Conservation (phyloP, 2,888 invertebrate species). For the Acheta domesticus region DNA sequence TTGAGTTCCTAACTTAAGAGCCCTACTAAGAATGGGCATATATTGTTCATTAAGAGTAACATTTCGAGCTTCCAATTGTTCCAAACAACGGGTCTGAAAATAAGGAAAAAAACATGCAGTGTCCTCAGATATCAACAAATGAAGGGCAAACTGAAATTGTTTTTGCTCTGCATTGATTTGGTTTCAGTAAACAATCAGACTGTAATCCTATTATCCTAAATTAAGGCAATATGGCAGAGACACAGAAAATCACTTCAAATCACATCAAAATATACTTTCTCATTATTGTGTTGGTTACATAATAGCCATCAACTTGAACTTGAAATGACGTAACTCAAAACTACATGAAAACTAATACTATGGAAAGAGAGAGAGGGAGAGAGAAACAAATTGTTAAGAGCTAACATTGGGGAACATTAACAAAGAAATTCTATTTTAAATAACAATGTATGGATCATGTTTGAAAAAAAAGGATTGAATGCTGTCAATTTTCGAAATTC, state of each 20-base stretch:
- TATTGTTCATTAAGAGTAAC: slow-evolving; percentile 63
- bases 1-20: slow-evolving; percentile 66
- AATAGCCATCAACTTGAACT: too few relatives aligned
- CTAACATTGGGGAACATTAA: too few relatives aligned
- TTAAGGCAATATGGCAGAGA: neutral
- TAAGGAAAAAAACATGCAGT: slow-evolving; percentile 28
- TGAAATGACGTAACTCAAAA: neutral
- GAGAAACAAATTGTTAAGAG: too few relatives aligned
- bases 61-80: slow-evolving; percentile 63
- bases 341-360: too few relatives aligned
- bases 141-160: too few relatives aligned
- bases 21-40: slow-evolving; percentile 68
- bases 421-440: too few relatives aligned
- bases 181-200: slow-evolving; percentile 23
- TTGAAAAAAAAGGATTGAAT: too few relatives aligned
- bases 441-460: too few relatives aligned
- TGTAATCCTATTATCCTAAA: slow-evolving; percentile 23
- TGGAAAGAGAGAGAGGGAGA: neutral
- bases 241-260: too few relatives aligned
- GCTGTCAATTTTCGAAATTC: too few relatives aligned
- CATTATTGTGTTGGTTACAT: too few relatives aligned
- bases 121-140: slow-evolving; percentile 23
- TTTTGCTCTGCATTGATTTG: too few relatives aligned
- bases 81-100: slow-evolving; percentile 63
- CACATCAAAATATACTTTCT: neutral